These are phyloP conservation scores for Rutpela maculata DNA, from an alignment of 2,888 invertebrate genomes.

Conservation along the genomic window DNA sequence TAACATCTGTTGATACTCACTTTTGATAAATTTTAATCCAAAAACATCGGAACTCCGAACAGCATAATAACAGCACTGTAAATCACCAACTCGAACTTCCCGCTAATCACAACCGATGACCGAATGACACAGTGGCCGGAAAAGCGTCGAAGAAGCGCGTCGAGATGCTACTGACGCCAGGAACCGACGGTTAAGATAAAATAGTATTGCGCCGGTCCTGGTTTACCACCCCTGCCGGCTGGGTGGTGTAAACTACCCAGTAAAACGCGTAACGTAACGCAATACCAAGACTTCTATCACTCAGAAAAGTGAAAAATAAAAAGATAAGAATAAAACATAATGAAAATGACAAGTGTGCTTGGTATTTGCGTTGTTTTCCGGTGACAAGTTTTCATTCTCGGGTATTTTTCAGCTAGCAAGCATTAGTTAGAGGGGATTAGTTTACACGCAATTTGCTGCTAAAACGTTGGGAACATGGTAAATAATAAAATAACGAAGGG, in stretches of 20 bases:
- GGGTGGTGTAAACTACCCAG: slow-evolving; percentile 19
- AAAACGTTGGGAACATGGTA: slow-evolving; percentile 7
- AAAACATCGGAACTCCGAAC: not conserved
- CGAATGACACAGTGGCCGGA: slow-evolving; percentile 37
- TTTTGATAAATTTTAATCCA: slow-evolving; percentile 3
- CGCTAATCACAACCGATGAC: slow-evolving; percentile 33
- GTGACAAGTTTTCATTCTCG: slow-evolving; percentile 16
- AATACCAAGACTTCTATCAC: not conserved
- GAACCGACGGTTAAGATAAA: slow-evolving; percentile 26
- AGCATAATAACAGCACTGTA: not conserved
- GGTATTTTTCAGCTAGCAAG: slow-evolving; percentile 8
- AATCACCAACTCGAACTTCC: slow-evolving; percentile 34
- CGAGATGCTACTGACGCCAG: slow-evolving; percentile 47
- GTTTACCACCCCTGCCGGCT: slow-evolving; percentile 22
- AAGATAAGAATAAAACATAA: slow-evolving; percentile 28
- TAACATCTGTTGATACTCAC: slow-evolving; percentile 7
- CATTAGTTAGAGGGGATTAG: slow-evolving; percentile 23
- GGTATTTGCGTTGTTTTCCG: slow-evolving; percentile 1
- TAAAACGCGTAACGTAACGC: slow-evolving; percentile 7
- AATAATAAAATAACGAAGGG: slow-evolving; percentile 33
- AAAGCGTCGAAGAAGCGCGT: slow-evolving; percentile 35
- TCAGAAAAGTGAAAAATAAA: slow-evolving; percentile 18
- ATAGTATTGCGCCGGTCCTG: slow-evolving; percentile 44
- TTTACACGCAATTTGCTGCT: slow-evolving; percentile 31
- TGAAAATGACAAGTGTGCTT: slow-evolving; percentile 21